phyloP scores from a whole-genome alignment of 2,113 vertebrate species.

The Anthoscopus minutus region DNA sequence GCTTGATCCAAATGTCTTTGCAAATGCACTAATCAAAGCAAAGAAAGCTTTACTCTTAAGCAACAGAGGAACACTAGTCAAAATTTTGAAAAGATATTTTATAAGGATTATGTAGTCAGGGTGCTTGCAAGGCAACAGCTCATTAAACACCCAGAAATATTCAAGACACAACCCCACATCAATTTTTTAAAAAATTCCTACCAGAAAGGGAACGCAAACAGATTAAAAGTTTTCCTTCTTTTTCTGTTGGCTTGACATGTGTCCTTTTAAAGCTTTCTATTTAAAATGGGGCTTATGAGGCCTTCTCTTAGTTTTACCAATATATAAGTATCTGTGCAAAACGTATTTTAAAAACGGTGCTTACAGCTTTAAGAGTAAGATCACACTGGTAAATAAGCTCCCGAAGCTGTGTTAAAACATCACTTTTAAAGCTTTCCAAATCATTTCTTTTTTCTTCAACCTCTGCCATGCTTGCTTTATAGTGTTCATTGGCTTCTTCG shows the following conservation, averaged over 20 bases:
- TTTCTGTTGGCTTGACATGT: background rate
- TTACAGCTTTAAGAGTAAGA: conserved; percentile 95
- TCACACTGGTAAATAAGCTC: conserved; percentile 95
- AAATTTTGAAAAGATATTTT: background rate
- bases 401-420: conserved; percentile 86
- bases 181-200: background rate
- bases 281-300: background rate
- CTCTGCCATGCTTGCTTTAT: conserved; percentile 84
- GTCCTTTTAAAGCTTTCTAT: background rate
- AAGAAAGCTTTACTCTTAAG: background rate
- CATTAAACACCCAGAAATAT: background rate
- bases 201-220: background rate
- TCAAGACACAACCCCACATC: rapidly evolving
- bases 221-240: background rate
- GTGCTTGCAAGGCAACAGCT: background rate
- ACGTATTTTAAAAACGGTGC: conserved; percentile 5
- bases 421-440: conserved; percentile 86
- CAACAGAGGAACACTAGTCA: background rate
- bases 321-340: background rate
- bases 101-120: background rate
- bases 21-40: background rate
- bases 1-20: background rate
- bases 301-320: background rate
- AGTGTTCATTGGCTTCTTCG: conserved; percentile 89
- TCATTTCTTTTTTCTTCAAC: conserved; percentile 82